Base-by-base conservation (phyloP, 2,113 vertebrate species). In the Bos indicus region DNA sequence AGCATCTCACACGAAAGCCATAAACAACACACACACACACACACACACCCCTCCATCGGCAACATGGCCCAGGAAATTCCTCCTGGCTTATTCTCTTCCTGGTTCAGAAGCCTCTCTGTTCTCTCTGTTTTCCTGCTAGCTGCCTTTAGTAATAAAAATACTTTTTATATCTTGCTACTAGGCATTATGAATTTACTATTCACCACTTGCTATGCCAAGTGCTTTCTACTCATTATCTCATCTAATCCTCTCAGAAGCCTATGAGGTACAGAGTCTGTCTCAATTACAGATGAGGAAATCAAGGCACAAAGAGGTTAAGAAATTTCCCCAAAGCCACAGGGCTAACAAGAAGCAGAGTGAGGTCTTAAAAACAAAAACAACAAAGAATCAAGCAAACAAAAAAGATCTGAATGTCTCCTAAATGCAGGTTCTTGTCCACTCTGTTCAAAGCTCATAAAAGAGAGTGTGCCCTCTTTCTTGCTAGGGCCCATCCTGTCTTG, bases 271-370 rank as follows among this genome's bases (percentile, higher is more conserved):
- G 8, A 93, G 81, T 25, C 19, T n/a, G 74, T 95, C 52, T 13
- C 80, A 80, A 87, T 71, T 86, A 62, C 12, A 86, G 46, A 60
- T 6, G 6, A 94, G 90, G 57, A 93, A 91, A 92, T 62, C 78
- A 81, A 98, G 84, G 67, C 90, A 86, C 84, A 90, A 54, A 95
- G 57, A 90, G 10, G 46, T 96, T 93, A 88, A 78, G 86, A 91
- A 96, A 81, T 59, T 80, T 91, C 8, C 78, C 78, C 36, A 83
- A 78, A 95, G 87, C 36, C 52, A 90, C 21, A 14, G 36, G 52
- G 56, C 90, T 92, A 86, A 84, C 25, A 51, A 95, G 67, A 67
- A 82, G 57, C 89, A 97, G 82, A 89, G 6, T 3, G 15, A 36
- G 6, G 6, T 48, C 30, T 80, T 83, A n/a, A 85, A 94, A 91